These are phyloP conservation scores for Prunella fulvescens DNA, from an alignment of 2,113 vertebrate species.

Conservation along the genomic window DNA sequence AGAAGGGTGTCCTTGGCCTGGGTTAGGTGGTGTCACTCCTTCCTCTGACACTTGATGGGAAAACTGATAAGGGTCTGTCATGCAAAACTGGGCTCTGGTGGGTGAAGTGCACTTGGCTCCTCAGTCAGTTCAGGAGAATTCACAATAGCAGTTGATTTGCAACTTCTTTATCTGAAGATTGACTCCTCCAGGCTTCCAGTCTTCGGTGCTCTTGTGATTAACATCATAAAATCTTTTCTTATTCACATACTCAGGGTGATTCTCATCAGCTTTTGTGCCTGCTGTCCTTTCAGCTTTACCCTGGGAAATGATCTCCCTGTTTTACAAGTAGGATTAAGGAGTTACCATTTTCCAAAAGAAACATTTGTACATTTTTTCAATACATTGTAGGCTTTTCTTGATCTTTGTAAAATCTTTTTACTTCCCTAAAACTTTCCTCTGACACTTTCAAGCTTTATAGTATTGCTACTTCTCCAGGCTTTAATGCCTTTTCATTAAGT, in stretches of 20 bases:
- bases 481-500: not conserved
- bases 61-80: not conserved
- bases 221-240: not conserved
- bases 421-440: not conserved
- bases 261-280: not conserved
- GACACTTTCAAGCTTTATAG: accelerated
- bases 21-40: not conserved
- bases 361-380: not conserved
- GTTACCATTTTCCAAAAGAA: not conserved
- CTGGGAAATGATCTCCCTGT: not conserved
- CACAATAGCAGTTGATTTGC: not conserved
- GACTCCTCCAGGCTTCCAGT: not conserved
- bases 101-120: not conserved
- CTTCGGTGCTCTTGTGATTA: not conserved
- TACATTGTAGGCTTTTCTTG: not conserved
- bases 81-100: too few relatives aligned
- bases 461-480: not conserved
- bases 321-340: not conserved
- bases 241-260: accelerated
- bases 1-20: not conserved
- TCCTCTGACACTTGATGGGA: not conserved
- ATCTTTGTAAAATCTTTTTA: not conserved
- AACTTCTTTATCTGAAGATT: not conserved
- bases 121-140: not conserved
- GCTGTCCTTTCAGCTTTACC: not conserved